Conservation (phyloP, 2,888 invertebrate species). For the Tipula vernalis region DNA sequence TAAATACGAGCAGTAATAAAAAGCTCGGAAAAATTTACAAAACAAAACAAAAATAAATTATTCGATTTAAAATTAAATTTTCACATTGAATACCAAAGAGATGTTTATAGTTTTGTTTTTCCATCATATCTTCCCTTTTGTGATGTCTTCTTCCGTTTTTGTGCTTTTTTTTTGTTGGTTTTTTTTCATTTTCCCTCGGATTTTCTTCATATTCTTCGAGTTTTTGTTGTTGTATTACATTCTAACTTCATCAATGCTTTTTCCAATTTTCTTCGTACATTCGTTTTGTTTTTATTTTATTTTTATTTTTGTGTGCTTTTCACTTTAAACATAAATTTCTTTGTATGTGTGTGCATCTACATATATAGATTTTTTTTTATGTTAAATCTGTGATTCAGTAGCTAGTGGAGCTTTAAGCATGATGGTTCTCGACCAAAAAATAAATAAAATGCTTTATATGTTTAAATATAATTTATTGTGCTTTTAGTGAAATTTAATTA, state of each 20-base stretch:
- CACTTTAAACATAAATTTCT: not conserved
- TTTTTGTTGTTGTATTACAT: not conserved
- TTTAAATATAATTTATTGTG: not conserved
- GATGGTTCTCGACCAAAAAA: not conserved
- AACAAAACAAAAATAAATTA: not conserved
- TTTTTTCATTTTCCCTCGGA: not conserved
- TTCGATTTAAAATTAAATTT: conserved; percentile 4
- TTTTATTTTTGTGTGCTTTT: not conserved
- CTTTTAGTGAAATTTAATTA: not conserved
- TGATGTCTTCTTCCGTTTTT: not conserved
- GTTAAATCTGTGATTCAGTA: not conserved
- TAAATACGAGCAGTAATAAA: not conserved
- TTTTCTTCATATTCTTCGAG: not conserved
- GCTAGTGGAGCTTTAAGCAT: not conserved
- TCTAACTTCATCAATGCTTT: not conserved
- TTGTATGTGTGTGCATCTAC: not conserved
- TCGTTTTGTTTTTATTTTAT: not conserved
- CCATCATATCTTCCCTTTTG: not conserved
- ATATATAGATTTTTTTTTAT: not conserved
- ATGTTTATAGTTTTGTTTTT: not conserved
- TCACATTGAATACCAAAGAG: not conserved
- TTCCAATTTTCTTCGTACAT: not conserved
- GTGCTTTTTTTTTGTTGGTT: not conserved
- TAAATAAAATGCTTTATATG: not conserved
- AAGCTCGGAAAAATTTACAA: not conserved